These are phyloP conservation scores for Megaceryle torquata DNA, from an alignment of 2,113 vertebrate species.

Conservation along the genomic window DNA sequence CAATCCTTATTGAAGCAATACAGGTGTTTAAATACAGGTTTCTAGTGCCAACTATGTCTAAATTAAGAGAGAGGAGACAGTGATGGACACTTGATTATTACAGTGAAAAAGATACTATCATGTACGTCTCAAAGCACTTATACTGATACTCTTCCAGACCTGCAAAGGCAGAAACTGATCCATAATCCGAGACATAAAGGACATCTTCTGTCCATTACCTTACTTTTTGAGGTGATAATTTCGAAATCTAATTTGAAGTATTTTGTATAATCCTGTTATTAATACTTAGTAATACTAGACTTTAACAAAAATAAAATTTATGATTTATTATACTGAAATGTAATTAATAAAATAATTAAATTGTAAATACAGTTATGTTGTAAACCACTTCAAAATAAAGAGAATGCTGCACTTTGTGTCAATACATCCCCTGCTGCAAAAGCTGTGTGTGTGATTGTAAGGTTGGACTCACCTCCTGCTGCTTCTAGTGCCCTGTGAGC, in stretches of 20 bases:
- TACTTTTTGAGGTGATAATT: neutral
- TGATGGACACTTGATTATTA: neutral
- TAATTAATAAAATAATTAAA: neutral
- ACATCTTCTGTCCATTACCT: neutral
- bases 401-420: neutral
- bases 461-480: neutral
- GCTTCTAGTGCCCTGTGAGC: neutral
- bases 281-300: neutral
- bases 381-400: neutral
- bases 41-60: neutral
- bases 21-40: neutral
- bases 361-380: neutral
- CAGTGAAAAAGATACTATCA: neutral
- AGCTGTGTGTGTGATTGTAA: neutral
- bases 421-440: neutral
- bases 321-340: neutral
- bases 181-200: neutral
- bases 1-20: neutral
- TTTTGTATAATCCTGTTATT: neutral
- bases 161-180: neutral
- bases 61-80: neutral
- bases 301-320: neutral
- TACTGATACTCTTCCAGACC: neutral
- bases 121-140: neutral
- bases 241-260: neutral